Evolutionary conservation across 37 sponge, comb jelly and placozoan species (phyloP), one percentile per base, ranked within the genome.

Genomic region (Mnemiopsis leidyi): DNA sequence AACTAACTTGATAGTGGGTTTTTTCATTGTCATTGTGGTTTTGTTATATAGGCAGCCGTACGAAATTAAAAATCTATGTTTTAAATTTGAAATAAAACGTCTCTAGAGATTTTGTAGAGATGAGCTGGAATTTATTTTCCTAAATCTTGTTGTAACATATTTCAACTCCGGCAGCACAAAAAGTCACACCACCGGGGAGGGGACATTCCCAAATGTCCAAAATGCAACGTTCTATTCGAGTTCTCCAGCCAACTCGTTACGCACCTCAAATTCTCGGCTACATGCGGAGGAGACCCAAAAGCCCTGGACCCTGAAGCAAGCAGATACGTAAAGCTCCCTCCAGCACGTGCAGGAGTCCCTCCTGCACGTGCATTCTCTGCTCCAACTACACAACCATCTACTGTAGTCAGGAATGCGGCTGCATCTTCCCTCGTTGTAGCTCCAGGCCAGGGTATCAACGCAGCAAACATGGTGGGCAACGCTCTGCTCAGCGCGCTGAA

Each of bases 401-500:
- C 29, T 20, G 73, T 25, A n/a, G 21, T 25, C 21, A 2, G 24
- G 9, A 25, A 21, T 3, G 2, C 21, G 2, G 29, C 73, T 3
- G 21, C 73, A 2, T 25, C 73, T n/a, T 25, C 73, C 2, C 24
- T 25, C 21, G 21, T 25, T 2, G 24, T 28, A 25, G 73, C 2
- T 5, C 36, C 79, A 32, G 79, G 35, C 36, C 79, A 77, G 79
- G 79, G 79, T 0, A 34, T 0, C 18, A 31, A 16, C 18, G 18
- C 79, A 34, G 79, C 79, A 0, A 77, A 32, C 36, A 34, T 77
- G 36, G 79, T 77, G 79, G 79, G 79, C 1, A 77, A 77, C 18
- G 79, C 79, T 9, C 35, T 77, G 20, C 36, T 77, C 9, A 32
- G 32, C 16, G 79, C 79, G 0, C 79, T 48, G 13, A 48, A 5